Evolutionary conservation across 2,797 vertebrate species (phyloP), one percentile per base, ranked within the genome.

Genomic region (Dendrocincla tyrannina): DNA sequence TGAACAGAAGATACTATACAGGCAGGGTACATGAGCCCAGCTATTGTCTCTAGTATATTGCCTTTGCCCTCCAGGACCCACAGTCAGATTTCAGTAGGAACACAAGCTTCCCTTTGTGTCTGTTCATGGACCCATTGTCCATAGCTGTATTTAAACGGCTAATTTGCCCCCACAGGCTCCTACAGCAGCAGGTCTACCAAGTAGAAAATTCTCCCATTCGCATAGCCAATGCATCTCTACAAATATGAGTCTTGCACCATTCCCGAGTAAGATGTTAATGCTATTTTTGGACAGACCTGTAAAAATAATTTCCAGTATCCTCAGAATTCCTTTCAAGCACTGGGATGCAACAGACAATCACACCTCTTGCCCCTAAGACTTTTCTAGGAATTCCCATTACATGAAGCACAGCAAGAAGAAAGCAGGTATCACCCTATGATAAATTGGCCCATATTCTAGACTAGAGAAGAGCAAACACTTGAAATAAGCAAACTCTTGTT

Each of bases 91-190:
- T 67, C 39, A 83, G 46, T 0, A 32, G 39, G 53, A 85, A 59
- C 30, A 46, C 0, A n/a, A 1, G 16, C 25, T 42, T 52, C 67
- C 39, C 52, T n/a, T 27, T 5, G 2, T 4, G 35, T 10, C 30
- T 73, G 62, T 44, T 68, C 17, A 7, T 0, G 3, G 62, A 66
- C 44, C 58, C 56, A 23, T 2, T 2, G 2, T 27, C 70, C 53
- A 8, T 1, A 77, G 53, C 52, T 0, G 0, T 8, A 49, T 62
- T 89, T 30, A 76, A 89, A 52, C 58, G 62, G 63, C 55, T 52
- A 13, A 32, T 52, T 82, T 44, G 47, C 25, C n/a, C 20, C 18
- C 53, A 44, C 35, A 67, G 30, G 52, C 56, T 41, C 56, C 52
- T 28, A 12, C 0, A 0, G 55, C 85, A 88, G 35, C 74, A 53